Evolutionary conservation across 2,797 vertebrate genomes (phyloP).

Genomic region (Pseudocheirus occidentalis): DNA sequence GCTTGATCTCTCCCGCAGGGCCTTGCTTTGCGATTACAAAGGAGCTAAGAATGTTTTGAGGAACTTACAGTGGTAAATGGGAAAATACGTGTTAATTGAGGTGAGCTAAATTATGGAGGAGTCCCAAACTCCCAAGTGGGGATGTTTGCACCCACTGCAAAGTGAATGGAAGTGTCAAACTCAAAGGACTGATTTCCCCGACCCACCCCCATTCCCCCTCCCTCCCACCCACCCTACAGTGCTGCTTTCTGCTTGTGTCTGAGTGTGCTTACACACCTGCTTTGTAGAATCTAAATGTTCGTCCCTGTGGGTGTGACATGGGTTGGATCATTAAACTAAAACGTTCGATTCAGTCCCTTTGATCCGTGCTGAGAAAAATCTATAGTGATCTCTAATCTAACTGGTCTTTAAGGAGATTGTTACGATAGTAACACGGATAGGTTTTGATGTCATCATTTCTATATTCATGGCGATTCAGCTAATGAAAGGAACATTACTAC

Average conservation of each 20-base stretch:
- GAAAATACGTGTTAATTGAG: constrained; percentile 1
- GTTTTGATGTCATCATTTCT: constrained; percentile 76
- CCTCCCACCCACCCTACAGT: neutral
- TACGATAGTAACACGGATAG: constrained; percentile 58
- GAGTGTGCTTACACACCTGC: constrained; percentile 48
- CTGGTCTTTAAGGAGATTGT: constrained; percentile 74
- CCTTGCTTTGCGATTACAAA: neutral
- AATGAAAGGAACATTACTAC: constrained; percentile 51
- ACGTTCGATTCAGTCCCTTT: constrained; percentile 75
- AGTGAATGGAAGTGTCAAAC: constrained; percentile 51
- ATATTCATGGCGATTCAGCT: constrained; percentile 58
- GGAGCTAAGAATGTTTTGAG: neutral
- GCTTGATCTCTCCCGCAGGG: rapidly evolving
- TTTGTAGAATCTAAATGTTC: constrained; percentile 57
- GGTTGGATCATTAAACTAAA: constrained; percentile 79
- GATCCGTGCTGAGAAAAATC: constrained; percentile 76
- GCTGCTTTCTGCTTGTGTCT: constrained; percentile 24
- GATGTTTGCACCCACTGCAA: constrained; percentile 5
- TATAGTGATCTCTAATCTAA: constrained; percentile 78
- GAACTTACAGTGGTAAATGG: constrained; percentile 6
- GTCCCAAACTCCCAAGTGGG: neutral
- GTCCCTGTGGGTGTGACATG: constrained; percentile 73
- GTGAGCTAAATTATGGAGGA: constrained; percentile 13
- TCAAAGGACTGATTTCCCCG: constrained; percentile 27
- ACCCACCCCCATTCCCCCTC: neutral